Base-by-base conservation (phyloP, 2,113 vertebrate species). In the Lagopus muta region DNA sequence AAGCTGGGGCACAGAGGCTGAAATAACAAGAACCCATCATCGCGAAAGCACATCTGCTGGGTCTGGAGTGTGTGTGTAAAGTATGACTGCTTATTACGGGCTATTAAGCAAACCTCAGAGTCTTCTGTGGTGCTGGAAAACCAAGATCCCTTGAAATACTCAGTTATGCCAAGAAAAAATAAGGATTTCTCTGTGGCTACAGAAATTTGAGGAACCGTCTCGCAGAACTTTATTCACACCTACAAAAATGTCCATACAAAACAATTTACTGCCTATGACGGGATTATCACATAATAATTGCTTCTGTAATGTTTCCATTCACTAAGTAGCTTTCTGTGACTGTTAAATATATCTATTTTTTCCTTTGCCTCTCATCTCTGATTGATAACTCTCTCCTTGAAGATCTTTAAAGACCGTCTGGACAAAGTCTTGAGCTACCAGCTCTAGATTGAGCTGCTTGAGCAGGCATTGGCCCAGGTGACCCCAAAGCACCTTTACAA, bases 1-100 rank as follows among this genome's bases (percentile, higher is more conserved):
- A 69, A 88, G 32, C 40, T 42, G 88, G 47, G 79, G 32, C 48
- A 30, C 43, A 48, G 47, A 1, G 30, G 55, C 92, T 89, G 82
- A 72, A 94, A 95, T 83, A 97, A 95, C 90, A 97, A 90, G 91
- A 78, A 75, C 47, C 62, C 71, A 86, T 96, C 95, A 95, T 93
- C 94, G 42, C 45, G 48, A 69, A 81, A 84, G 47, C 48, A 93
- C 91, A 96, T 97, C 95, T 95, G 91, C 38, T 92, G 69, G 20
- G 13, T 86, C 85, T 2, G 1, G 72, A 81, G 10, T 14, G 32
- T 42, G 66, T 74, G 20, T 72, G n/a, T 81, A 10, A 88, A 91
- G 36, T 61, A 62, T 88, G 45, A 50, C 65, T 75, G 28, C 60
- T 72, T 69, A 11, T 83, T 58, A 54, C 22, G 60, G 61, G 30